Base-by-base conservation (phyloP, 2,888 invertebrate species). In the Dolichopus griseipennis region DNA sequence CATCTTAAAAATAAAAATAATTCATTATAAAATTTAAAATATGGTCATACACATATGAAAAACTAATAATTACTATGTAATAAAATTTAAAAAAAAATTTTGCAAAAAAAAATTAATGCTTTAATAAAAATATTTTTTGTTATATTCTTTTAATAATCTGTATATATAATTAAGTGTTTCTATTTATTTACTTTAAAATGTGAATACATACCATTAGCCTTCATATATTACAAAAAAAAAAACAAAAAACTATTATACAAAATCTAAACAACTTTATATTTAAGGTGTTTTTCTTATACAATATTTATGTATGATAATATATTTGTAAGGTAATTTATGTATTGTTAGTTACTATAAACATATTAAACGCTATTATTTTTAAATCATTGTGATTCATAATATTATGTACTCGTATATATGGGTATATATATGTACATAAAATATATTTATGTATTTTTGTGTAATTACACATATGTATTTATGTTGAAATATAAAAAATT, bases 191-290 rank as follows among this genome's bases (percentile, higher is more conserved):
- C 15, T 52, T 52, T 27, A 27, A n/a, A 6, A 52, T 52, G 52
- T 52, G 52, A 52, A 52, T 52, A 52, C 52, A 52, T 52, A 52
- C 52, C 52, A 52, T 52, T 52, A 52, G 52, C 52, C 52, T 52
- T 52, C 52, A 18, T 52, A 15, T 52, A n/a, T n/a, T n/a, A n/a
- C n/a, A n/a, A n/a, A n/a, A n/a, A n/a, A n/a, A n/a, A n/a, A n/a
- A n/a, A 12, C 52, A 52, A 15, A 52, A 18, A 27, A 27, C 27
- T 27, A 27, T 5, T 27, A 27, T 4, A 5, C n/a, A 12, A 52
- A 52, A 52, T 52, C 52, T 52, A 52, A 52, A 52, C 52, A 52
- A 52, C 52, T 52, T 52, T 52, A 52, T 41, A n/a, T 52, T 52
- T 52, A 12, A 52, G 52, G 52, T 52, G 52, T 52, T 18, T 52